These are phyloP conservation scores for Dicrurus megarhynchus DNA, from an alignment of 2,113 vertebrate genomes.

Conservation along the genomic window DNA sequence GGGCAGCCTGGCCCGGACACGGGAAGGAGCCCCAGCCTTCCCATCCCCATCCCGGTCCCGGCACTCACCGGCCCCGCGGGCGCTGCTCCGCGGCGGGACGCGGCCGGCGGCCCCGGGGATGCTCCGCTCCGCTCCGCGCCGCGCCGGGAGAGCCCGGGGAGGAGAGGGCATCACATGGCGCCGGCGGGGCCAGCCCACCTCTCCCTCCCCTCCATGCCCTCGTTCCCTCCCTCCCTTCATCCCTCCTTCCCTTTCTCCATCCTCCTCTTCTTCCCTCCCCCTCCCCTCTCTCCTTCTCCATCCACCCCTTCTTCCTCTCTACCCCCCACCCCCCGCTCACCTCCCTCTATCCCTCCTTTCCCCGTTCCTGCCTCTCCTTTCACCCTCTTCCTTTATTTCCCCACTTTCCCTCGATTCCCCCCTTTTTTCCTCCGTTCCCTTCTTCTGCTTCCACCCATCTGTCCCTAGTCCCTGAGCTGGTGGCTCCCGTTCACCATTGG, in stretches of 20 bases:
- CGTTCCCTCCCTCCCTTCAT: background rate
- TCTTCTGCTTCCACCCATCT: background rate
- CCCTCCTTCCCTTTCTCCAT: background rate
- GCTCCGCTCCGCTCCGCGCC: background rate
- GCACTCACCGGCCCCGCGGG: background rate
- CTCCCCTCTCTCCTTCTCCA: too few species aligned
- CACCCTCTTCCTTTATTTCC: background rate
- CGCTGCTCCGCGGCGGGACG: background rate
- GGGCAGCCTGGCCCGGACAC: background rate
- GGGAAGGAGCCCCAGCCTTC: too few species aligned
- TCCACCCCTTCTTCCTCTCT: background rate
- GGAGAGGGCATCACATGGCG: conserved; percentile 29
- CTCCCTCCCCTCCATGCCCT: background rate
- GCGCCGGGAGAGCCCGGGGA: background rate
- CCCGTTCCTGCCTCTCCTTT: background rate
- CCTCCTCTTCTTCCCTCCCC: background rate
- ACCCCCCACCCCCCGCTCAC: background rate
- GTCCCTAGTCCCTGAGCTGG: background rate
- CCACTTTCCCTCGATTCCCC: background rate
- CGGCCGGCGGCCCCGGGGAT: background rate
- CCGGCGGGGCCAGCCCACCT: conserved; percentile 8
- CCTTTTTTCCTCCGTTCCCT: background rate
- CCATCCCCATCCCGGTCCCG: background rate
- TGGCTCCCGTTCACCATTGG: accelerated
- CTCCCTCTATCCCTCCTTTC: background rate